Percentiles rank a stretch among this genome's conserved stretches.
phyloP scores from a whole-genome alignment of 2,113 vertebrate species.

The Nymphicus hollandicus region DNA sequence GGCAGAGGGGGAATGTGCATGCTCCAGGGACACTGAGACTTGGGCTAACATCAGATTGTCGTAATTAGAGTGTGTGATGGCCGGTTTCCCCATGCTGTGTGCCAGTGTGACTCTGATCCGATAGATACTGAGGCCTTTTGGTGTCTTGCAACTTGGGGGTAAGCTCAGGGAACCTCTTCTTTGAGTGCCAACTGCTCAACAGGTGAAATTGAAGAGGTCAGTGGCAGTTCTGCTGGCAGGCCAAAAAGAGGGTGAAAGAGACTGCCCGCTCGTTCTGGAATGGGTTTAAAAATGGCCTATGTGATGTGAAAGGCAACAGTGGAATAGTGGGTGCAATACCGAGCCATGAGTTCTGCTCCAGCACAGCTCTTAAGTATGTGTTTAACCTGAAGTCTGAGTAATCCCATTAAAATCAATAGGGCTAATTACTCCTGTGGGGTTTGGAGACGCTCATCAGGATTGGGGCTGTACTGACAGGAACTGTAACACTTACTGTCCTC shows the following conservation, averaged over 20 bases:
- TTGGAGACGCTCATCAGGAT: neutral
- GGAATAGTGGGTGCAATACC: neutral
- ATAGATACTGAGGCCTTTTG: neutral
- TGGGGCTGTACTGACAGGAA: neutral
- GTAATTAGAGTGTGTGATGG: neutral
- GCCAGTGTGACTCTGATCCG: accelerated
- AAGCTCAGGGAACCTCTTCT: neutral
- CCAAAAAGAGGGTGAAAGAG: neutral
- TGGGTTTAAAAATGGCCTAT: neutral
- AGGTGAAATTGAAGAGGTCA: neutral
- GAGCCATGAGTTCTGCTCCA: neutral
- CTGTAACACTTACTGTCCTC: neutral
- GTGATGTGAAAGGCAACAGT: neutral
- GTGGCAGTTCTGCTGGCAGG: neutral
- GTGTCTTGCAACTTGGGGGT: neutral
- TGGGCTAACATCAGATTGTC: neutral
- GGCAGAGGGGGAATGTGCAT: neutral
- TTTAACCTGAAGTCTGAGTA: neutral
- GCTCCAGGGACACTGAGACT: neutral
- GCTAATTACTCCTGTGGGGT: neutral
- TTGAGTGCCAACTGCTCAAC: neutral
- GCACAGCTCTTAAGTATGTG: neutral
- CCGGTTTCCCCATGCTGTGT: accelerated
- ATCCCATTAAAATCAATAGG: neutral
- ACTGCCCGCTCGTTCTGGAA: accelerated